These are phyloP conservation scores for Meganola albula DNA, from an alignment of 2,888 invertebrate genomes.

Conservation along the genomic window DNA sequence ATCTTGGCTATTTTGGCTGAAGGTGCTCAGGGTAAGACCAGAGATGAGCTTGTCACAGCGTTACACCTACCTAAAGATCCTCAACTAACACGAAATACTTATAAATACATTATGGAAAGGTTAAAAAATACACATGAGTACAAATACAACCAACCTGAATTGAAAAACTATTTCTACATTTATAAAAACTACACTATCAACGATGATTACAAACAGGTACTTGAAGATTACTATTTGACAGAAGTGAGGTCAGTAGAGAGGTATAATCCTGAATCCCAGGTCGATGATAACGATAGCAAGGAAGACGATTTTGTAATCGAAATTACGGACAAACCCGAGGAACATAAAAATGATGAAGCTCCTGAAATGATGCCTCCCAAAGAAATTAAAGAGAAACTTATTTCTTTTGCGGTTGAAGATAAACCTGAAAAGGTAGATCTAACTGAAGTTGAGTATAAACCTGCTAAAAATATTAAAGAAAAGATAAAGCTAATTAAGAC, in stretches of 20 bases:
- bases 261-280: slow-evolving; percentile 45
- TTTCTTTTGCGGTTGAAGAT: slow-evolving; percentile 70
- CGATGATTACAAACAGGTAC: slow-evolving; percentile 76
- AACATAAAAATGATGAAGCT: slow-evolving; percentile 46
- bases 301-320: slow-evolving; percentile 47
- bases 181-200: slow-evolving; percentile 81
- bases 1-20: slow-evolving; percentile 81
- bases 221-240: slow-evolving; percentile 79
- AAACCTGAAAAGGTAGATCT: slow-evolving; percentile 63
- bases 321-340: slow-evolving; percentile 49
- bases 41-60: slow-evolving; percentile 74
- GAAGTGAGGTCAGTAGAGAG: slow-evolving; percentile 78
- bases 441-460: slow-evolving; percentile 52
- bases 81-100: slow-evolving; percentile 62
- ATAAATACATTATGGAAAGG: slow-evolving; percentile 67
- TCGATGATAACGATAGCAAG: slow-evolving; percentile 41
- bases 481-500: slow-evolving; percentile 75
- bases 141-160: slow-evolving; percentile 74
- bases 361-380: slow-evolving; percentile 57
- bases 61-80: slow-evolving; percentile 75
- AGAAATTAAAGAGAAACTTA: slow-evolving; percentile 73
- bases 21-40: slow-evolving; percentile 79
- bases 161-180: slow-evolving; percentile 82
- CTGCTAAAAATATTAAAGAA: slow-evolving; percentile 71
- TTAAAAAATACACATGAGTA: slow-evolving; percentile 69